These are phyloP conservation scores for Limosa lapponica DNA, from an alignment of 2,797 vertebrate genomes.

Conservation along the genomic window DNA sequence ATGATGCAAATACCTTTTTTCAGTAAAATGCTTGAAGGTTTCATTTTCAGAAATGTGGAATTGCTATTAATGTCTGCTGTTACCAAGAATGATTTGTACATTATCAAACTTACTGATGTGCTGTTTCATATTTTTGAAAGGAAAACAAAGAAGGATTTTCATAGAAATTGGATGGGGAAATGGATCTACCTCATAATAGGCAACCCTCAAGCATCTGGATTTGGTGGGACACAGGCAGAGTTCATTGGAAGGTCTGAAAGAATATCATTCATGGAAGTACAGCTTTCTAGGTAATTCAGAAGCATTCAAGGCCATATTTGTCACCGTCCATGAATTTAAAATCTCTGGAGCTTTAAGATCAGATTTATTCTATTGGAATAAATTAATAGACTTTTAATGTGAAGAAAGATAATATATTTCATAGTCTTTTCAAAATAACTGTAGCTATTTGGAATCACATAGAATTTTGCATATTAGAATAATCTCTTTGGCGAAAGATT, in stretches of 20 bases:
- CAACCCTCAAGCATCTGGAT: neutral
- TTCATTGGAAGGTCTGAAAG: neutral
- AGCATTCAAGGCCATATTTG: neutral
- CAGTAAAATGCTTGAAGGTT: neutral
- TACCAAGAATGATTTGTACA: rapidly evolving
- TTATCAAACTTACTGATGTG: neutral
- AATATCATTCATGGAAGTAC: neutral
- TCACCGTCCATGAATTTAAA: neutral
- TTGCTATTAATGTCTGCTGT: neutral
- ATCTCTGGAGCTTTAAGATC: neutral
- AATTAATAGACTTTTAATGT: neutral
- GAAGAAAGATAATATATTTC: neutral
- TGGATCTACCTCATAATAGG: neutral
- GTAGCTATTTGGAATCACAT: neutral
- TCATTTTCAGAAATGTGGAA: neutral
- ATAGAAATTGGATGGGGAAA: neutral
- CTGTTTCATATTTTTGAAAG: neutral
- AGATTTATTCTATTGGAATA: neutral
- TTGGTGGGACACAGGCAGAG: neutral
- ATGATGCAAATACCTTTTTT: rapidly evolving
- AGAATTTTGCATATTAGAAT: neutral
- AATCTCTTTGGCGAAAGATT: neutral
- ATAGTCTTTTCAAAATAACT: neutral
- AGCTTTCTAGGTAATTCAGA: neutral
- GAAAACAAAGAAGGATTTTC: neutral